phyloP scores from a whole-genome alignment of 2,113 vertebrate species.

The Crotophaga sulcirostris region DNA sequence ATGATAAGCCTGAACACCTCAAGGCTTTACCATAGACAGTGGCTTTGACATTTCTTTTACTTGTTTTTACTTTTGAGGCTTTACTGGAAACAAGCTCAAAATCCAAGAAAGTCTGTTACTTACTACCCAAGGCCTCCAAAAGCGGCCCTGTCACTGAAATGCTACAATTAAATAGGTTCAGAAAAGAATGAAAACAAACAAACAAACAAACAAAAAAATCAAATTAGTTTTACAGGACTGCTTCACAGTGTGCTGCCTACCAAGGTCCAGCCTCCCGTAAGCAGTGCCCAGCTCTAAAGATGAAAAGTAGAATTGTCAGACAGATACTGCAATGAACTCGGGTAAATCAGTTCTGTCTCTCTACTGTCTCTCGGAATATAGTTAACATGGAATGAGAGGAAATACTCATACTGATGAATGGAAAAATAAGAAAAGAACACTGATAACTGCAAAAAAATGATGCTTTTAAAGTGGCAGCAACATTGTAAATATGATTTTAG shows the following conservation, averaged over 20 bases:
- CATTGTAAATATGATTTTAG: neutral
- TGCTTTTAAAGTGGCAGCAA: neutral
- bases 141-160: neutral
- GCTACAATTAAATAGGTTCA: neutral
- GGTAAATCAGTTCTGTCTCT: neutral
- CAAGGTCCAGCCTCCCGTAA: neutral
- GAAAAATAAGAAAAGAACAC: neutral
- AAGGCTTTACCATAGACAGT: neutral
- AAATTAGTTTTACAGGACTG: neutral
- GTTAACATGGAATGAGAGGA: neutral
- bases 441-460: neutral
- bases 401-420: neutral
- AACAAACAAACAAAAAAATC: rapidly evolving
- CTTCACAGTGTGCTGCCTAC: neutral
- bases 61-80: neutral
- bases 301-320: neutral
- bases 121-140: neutral
- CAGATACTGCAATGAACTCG: neutral
- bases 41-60: neutral
- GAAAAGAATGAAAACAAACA: neutral
- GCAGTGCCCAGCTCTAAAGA: neutral
- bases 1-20: neutral
- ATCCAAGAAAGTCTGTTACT: neutral
- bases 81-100: neutral
- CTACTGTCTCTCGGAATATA: neutral